Evolutionary conservation across 2,797 vertebrate species (phyloP).

Genomic region (Molothrus aeneus): DNA sequence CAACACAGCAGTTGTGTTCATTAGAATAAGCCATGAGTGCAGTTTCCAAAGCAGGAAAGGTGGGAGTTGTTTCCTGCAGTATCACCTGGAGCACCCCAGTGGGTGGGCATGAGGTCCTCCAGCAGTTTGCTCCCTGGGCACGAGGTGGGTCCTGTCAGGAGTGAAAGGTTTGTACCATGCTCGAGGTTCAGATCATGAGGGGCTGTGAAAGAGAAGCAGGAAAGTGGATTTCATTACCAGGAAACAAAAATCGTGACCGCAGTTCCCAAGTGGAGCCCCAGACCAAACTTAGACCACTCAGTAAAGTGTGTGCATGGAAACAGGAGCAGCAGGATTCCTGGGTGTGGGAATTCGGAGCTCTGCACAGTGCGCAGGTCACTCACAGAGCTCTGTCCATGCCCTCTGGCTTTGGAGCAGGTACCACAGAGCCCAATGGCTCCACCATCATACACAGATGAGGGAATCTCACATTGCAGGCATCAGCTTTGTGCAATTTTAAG

Average conservation of each 20-base stretch:
- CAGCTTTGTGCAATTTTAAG: not conserved
- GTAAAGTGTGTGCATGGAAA: not conserved
- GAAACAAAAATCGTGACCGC: not conserved
- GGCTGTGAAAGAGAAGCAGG: not conserved
- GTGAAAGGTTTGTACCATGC: not conserved
- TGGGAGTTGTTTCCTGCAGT: not conserved
- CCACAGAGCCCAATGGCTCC: not conserved
- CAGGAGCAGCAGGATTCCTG: not conserved
- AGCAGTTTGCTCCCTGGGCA: not conserved
- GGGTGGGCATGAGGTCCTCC: not conserved
- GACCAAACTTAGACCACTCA: accelerated
- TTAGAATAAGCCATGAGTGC: not conserved
- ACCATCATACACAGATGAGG: not conserved
- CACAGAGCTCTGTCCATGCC: not conserved
- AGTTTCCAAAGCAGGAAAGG: not conserved
- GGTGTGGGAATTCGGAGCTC: not conserved
- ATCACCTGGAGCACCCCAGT: not conserved
- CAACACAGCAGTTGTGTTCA: not conserved
- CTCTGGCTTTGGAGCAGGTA: not conserved
- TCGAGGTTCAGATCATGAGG: not conserved
- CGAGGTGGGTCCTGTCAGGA: not conserved
- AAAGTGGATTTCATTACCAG: not conserved
- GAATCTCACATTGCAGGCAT: not conserved
- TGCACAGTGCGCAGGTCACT: not conserved
- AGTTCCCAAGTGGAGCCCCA: not conserved